A percentile compares a stretch with the other conserved stretches of the same genome.
phyloP scores from a whole-genome alignment of 1,140 invertebrate species.

The Drosophila kohkoa region DNA sequence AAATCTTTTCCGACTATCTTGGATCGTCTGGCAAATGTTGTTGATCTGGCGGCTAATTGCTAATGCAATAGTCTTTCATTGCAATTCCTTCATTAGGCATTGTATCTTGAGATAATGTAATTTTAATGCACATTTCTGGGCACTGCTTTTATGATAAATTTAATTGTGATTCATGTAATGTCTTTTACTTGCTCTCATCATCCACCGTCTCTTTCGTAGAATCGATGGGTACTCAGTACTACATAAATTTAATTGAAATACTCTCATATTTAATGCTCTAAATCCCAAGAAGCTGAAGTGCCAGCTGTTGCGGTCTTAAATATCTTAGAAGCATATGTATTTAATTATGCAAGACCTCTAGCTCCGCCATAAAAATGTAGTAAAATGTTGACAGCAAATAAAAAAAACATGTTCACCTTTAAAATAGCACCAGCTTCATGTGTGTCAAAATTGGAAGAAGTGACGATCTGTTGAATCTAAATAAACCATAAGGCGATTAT shows the following conservation, averaged over 20 bases:
- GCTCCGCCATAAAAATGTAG: conserved; percentile 43
- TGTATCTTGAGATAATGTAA: conserved; percentile 64
- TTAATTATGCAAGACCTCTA: conserved; percentile 52
- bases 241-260: too few relatives aligned
- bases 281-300: background rate
- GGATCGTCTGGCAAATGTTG: background rate
- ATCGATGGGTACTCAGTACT: too few relatives aligned
- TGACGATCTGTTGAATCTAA: conserved; percentile 43
- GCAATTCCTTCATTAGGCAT: conserved; percentile 68
- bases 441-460: conserved; percentile 33
- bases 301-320: conserved; percentile 42
- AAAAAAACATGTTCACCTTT: conserved; percentile 35
- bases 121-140: conserved; percentile 70
- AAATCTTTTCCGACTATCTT: conserved; percentile 38
- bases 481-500: conserved; percentile 26
- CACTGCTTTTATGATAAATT: conserved; percentile 52
- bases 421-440: background rate
- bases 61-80: conserved; percentile 67
- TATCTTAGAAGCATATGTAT: conserved; percentile 2
- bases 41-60: background rate
- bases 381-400: conserved; percentile 40
- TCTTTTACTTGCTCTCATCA: conserved; percentile 7
- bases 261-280: too few relatives aligned
- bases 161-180: conserved; percentile 78
- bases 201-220: too few relatives aligned